phyloP scores from a whole-genome alignment of 2,797 vertebrate species.

The Parambassis ranga region DNA sequence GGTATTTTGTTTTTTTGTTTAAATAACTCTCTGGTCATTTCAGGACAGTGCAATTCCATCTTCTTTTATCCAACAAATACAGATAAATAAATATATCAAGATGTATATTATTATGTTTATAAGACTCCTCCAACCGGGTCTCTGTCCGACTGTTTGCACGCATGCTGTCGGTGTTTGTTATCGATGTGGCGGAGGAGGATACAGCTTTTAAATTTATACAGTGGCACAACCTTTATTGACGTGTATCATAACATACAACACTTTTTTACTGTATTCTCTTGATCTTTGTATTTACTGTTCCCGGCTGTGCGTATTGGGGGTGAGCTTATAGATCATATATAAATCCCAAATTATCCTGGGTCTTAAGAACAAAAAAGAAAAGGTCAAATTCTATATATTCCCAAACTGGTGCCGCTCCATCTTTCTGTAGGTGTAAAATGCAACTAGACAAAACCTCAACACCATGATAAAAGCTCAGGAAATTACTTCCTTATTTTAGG shows the following conservation, averaged over 20 bases:
- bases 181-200: constrained; percentile 42
- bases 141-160: constrained; percentile 6
- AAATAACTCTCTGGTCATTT: constrained; percentile 11
- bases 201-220: constrained; percentile 49
- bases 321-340: constrained; percentile 50
- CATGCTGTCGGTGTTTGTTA: constrained; percentile 25
- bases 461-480: constrained; percentile 68
- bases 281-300: constrained; percentile 33
- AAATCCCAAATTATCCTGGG: constrained; percentile 52
- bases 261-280: constrained; percentile 16
- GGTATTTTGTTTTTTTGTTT: constrained; percentile 18
- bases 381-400: constrained; percentile 51
- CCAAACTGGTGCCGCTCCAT: constrained; percentile 42
- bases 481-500: constrained; percentile 81
- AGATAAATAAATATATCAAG: neutral
- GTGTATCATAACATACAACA: constrained; percentile 11
- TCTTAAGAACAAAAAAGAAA: constrained; percentile 43
- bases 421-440: constrained; percentile 62
- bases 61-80: neutral
- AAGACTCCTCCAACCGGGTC: neutral
- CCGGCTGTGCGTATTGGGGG: constrained; percentile 34
- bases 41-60: neutral
- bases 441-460: constrained; percentile 70
- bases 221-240: constrained; percentile 47
- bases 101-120: neutral